phyloP scores from a whole-genome alignment of 2,888 invertebrate species.

The Megamerina dolium region DNA sequence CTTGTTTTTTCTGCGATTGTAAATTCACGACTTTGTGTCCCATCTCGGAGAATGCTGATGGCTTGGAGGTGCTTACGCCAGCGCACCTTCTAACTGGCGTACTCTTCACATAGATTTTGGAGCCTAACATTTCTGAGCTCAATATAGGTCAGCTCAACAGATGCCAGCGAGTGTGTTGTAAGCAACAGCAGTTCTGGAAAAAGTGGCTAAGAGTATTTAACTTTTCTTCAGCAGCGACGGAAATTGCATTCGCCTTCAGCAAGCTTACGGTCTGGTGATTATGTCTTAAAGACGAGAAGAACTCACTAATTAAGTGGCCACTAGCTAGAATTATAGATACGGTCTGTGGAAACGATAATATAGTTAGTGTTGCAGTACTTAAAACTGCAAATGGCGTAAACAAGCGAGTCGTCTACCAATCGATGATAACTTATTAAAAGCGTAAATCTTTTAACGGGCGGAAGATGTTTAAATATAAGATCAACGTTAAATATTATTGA shows the following conservation, averaged over 20 bases:
- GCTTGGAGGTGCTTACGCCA: conserved; percentile 15
- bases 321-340: neutral
- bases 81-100: conserved; percentile 10
- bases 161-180: conserved; percentile 18
- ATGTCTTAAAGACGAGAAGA: conserved; percentile 17
- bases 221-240: conserved; percentile 14
- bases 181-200: conserved; percentile 21
- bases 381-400: neutral
- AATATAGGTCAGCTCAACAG: conserved; percentile 6
- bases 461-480: no score
- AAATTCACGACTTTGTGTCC: conserved; percentile 21
- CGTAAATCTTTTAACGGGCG: no score
- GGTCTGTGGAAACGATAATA: neutral
- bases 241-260: conserved; percentile 13
- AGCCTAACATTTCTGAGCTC: conserved; percentile 6
- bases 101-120: conserved; percentile 4
- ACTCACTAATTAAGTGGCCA: no score
- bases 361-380: no score
- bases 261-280: neutral
- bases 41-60: conserved; percentile 21
- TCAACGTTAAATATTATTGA: no score
- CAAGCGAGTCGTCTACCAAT: no score
- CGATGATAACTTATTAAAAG: no score
- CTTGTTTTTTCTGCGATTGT: conserved; percentile 19
- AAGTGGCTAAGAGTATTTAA: conserved; percentile 15